Conservation (phyloP, 2,113 vertebrate genomes). For the Hemichromis elongatus region DNA sequence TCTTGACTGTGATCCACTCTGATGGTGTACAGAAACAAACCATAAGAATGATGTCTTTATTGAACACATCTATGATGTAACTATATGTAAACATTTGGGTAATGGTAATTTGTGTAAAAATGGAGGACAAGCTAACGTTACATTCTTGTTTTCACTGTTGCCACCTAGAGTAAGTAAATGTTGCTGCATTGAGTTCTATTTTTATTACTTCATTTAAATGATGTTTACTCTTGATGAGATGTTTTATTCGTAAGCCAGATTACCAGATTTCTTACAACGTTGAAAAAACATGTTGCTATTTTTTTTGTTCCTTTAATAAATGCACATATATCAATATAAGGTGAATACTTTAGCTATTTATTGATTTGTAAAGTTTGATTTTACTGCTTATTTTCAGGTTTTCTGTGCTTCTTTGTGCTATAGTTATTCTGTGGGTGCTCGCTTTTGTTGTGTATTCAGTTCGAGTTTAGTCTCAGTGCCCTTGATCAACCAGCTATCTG, state of each 20-base stretch:
- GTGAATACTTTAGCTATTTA: neutral
- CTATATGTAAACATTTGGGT: neutral
- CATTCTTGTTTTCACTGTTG: neutral
- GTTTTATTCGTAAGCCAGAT: neutral
- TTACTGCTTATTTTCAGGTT: neutral
- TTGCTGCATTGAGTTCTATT: neutral
- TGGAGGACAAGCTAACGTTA: neutral
- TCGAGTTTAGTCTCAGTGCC: neutral
- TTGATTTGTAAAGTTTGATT: neutral
- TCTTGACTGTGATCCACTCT: neutral
- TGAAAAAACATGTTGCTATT: rapidly evolving
- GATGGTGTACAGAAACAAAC: neutral
- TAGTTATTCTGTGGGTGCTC: neutral
- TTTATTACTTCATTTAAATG: neutral
- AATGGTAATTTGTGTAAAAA: neutral
- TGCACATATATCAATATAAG: neutral
- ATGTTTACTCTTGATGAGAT: neutral
- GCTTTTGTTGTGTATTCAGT: neutral
- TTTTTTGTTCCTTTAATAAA: neutral
- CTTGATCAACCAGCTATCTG: neutral
- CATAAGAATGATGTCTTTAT: neutral
- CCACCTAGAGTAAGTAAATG: neutral
- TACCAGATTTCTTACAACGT: neutral
- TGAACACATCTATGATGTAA: neutral
- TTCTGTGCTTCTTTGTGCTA: neutral